Percentiles rank a stretch among this genome's conserved stretches.
These are phyloP conservation scores for Papilio polytes DNA, from an alignment of 1,140 invertebrate species.

Conservation along the genomic window DNA sequence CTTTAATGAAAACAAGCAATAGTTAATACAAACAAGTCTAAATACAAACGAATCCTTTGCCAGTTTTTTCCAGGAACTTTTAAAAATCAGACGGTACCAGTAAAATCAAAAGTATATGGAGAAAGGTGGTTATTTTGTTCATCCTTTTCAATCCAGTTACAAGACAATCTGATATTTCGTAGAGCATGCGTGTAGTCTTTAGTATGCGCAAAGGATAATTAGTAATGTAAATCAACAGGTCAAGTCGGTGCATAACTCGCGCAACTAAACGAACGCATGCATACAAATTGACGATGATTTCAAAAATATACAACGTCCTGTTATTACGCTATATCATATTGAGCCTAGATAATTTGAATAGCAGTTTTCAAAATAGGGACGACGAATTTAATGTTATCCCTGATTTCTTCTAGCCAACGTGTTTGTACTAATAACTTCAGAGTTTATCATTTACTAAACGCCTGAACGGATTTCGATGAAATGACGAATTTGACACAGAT, in stretches of 20 bases:
- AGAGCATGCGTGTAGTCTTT: background rate
- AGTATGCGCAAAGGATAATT: conserved; percentile 45
- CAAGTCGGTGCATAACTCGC: conserved; percentile 10
- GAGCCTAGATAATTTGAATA: too few species aligned
- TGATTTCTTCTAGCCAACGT: too few species aligned
- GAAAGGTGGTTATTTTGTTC: too few species aligned
- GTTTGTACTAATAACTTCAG: too few species aligned
- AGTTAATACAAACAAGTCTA: background rate
- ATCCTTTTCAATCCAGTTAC: background rate
- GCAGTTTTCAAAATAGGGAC: too few species aligned
- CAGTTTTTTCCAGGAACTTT: too few species aligned
- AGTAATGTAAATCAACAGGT: conserved; percentile 21
- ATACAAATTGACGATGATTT: background rate
- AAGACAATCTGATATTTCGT: background rate
- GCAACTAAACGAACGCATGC: background rate
- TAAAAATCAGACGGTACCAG: too few species aligned
- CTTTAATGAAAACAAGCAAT: conserved; percentile 52
- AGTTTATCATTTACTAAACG: too few species aligned
- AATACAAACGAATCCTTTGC: background rate
- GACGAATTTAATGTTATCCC: too few species aligned
- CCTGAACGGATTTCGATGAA: too few species aligned
- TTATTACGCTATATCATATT: background rate
- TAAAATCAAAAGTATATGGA: background rate
- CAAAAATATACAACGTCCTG: background rate
- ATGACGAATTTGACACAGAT: too few species aligned